phyloP scores from a whole-genome alignment of 2,797 vertebrate genomes.

The Gadopsis bispinosus region DNA sequence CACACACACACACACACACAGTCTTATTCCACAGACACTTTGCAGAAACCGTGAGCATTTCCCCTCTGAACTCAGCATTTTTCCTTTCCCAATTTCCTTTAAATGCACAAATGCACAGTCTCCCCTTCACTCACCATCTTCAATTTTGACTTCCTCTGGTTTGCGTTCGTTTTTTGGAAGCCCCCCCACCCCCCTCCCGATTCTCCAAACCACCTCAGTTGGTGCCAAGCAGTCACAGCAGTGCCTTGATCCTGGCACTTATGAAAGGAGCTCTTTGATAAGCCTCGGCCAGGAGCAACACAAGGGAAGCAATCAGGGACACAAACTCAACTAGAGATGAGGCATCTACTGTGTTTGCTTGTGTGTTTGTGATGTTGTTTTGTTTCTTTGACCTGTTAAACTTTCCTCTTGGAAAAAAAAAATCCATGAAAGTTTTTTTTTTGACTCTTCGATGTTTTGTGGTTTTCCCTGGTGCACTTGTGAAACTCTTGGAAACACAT shows the following conservation, averaged over 20 bases:
- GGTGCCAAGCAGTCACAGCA: constrained; percentile 81
- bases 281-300: constrained; percentile 77
- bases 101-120: constrained; percentile 65
- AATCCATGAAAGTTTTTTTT: constrained; percentile 57
- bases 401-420: constrained; percentile 65
- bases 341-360: constrained; percentile 67
- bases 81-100: constrained; percentile 52
- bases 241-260: constrained; percentile 81
- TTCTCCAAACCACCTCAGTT: constrained; percentile 72
- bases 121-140: constrained; percentile 59
- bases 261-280: constrained; percentile 86
- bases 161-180: constrained; percentile 62
- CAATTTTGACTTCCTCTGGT: constrained; percentile 77
- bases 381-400: constrained; percentile 80
- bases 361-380: constrained; percentile 74
- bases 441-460: constrained; percentile 53
- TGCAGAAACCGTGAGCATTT: constrained; percentile 41
- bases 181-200: constrained; percentile 22
- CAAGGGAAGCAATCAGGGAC: constrained; percentile 84
- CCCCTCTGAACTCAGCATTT: constrained; percentile 37
- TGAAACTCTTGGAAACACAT: constrained; percentile 68
- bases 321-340: constrained; percentile 77
- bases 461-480: constrained; percentile 71
- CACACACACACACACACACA: background rate
- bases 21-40: constrained; percentile 37